Conservation (phyloP, 2,113 vertebrate species). For the Neogobius melanostomus region DNA sequence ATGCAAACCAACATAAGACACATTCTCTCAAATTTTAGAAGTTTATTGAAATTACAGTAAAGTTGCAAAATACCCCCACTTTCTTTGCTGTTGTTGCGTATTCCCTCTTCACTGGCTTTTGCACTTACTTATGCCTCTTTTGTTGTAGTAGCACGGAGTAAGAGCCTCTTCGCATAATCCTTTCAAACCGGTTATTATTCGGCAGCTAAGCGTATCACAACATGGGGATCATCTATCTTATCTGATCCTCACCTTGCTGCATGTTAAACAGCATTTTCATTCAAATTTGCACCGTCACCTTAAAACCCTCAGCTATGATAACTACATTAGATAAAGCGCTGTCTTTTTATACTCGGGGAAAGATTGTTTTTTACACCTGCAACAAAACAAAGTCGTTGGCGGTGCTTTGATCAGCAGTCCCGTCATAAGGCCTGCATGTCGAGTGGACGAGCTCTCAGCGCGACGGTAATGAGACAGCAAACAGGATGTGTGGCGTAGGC, state of each 20-base stretch:
- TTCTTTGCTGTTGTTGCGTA: too few relatives aligned
- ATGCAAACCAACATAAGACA: too few relatives aligned
- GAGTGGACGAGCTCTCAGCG: constrained; percentile 27
- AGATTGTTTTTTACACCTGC: constrained; percentile 18
- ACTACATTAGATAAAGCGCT: background rate
- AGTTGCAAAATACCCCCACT: too few relatives aligned
- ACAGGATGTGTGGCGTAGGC: constrained; percentile 34
- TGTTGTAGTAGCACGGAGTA: too few relatives aligned
- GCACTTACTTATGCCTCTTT: too few relatives aligned
- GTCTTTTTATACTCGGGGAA: constrained; percentile 4
- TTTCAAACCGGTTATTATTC: constrained; percentile 24
- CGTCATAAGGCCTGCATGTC: constrained; percentile 21
- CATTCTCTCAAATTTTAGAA: too few relatives aligned
- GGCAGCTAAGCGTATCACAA: constrained; percentile 14
- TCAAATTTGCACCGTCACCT: constrained; percentile 11
- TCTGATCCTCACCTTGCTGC: constrained; percentile 27
- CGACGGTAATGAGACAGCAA: constrained; percentile 30
- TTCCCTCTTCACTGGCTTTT: too few relatives aligned
- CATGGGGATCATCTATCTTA: constrained; percentile 21
- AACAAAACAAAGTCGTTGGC: constrained; percentile 8
- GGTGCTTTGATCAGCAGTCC: constrained; percentile 46
- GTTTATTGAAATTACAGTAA: too few relatives aligned
- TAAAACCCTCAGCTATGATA: constrained; percentile 2
- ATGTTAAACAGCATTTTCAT: constrained; percentile 21
- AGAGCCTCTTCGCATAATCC: constrained; percentile 2